Base-by-base conservation (phyloP, 2,113 vertebrate species). In the Eonycteris spelaea region DNA sequence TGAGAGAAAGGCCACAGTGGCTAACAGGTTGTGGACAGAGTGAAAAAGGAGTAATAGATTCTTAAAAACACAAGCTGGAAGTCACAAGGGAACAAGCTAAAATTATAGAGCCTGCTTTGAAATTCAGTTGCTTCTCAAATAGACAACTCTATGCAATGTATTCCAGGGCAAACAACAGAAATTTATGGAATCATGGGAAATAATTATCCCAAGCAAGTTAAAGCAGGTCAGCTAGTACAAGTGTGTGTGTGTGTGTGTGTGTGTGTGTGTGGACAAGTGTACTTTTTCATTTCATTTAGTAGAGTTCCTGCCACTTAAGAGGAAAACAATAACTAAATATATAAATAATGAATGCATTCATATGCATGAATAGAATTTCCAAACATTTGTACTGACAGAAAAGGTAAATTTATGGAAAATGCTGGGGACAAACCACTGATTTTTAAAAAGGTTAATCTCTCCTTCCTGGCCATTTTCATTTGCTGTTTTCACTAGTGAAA, bases 401-500 rank as follows among this genome's bases (percentile, higher is more conserved):
- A 90, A 51, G 43, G 59, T 35, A 84, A 65, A 94, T 92, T 87
- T 96, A 63, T 73, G 21, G 30, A 92, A 93, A 95, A 96, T 5
- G 86, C 61, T 78, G 21, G 13, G 75, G 28, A 86, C 6, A 91
- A 94, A 94, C 19, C 21, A 92, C 2, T 16, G 59, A 68, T 51
- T 73, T 88, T 88, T 40, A 24, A 51, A 95, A 95, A 88, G 67
- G 63, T 85, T 95, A 91, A 87, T 59, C 65, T 95, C 63, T 80
- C 30, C 65, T 96, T 91, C 28, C 51, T 97, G 96, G 97, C 59
- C 85, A 95, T 95, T 97, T 97, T 97, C 93, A 97, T 98, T 97
- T 98, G 86, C 73, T 96, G 75, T 51, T 96, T 90, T 97, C 12
- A 0, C 91, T 24, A 26, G 96, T 90, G 97, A 97, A 97, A 98